Conservation (phyloP, 2,113 vertebrate genomes). For the Vidua chalybeata region DNA sequence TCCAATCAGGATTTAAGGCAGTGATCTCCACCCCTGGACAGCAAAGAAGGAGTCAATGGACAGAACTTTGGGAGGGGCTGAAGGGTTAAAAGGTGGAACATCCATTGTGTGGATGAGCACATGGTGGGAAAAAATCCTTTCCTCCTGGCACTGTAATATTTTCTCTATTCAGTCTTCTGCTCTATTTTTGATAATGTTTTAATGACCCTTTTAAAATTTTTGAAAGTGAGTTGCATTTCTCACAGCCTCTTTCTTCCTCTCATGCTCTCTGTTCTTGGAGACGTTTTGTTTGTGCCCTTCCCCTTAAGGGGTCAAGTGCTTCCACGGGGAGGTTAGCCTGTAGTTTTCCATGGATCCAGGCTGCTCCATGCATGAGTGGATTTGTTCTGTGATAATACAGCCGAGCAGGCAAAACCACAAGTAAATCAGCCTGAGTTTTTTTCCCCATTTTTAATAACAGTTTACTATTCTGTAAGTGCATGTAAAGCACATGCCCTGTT, state of each 20-base stretch:
- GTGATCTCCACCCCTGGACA: not conserved
- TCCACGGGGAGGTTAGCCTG: not conserved
- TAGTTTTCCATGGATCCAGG: conserved; percentile 4
- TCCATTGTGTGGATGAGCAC: not conserved
- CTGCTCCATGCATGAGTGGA: not conserved
- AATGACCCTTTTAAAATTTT: not conserved
- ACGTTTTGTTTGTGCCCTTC: not conserved
- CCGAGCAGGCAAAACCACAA: conserved; percentile 20
- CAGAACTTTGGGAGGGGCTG: not conserved
- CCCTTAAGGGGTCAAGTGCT: conserved; percentile 24
- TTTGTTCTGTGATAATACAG: not conserved
- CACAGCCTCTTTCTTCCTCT: not conserved
- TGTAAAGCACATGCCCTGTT: conserved; percentile 41
- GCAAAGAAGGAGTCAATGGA: not conserved
- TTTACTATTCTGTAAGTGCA: conserved; percentile 53
- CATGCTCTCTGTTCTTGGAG: not conserved
- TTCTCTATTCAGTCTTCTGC: not conserved
- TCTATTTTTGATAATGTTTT: not conserved
- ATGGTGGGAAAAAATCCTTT: not conserved
- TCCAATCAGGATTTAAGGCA: not conserved
- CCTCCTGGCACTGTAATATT: not conserved
- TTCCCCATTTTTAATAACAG: conserved; percentile 17
- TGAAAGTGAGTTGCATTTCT: not conserved
- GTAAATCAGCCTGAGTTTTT: not conserved
- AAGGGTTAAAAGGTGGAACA: not conserved